Evolutionary conservation across 2,888 invertebrate genomes (phyloP).

Genomic region (Dyspetes luteomarginatus): DNA sequence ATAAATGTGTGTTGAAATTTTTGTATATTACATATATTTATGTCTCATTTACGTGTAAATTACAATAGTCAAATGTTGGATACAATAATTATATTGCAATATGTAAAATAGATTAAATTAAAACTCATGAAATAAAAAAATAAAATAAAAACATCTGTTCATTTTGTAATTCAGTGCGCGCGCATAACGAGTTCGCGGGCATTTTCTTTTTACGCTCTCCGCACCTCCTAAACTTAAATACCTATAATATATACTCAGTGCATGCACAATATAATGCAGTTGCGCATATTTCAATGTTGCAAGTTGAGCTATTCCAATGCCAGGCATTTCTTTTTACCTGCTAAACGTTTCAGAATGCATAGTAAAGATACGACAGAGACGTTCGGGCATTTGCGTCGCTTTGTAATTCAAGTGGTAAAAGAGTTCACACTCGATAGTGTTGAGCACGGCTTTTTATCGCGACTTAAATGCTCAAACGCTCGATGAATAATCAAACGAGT

Average conservation of each 20-base stretch:
- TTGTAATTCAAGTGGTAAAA: slow-evolving; percentile 38
- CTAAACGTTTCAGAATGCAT: neutral
- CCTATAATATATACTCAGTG: neutral
- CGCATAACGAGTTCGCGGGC: too few relatives aligned
- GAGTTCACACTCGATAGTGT: slow-evolving; percentile 14
- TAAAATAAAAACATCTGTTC: too few relatives aligned
- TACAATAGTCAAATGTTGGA: too few relatives aligned
- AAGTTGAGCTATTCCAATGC: slow-evolving; percentile 1
- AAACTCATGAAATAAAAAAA: too few relatives aligned
- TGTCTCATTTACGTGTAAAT: too few relatives aligned
- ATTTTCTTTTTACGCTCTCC: too few relatives aligned
- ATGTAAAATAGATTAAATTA: too few relatives aligned
- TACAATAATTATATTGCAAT: too few relatives aligned
- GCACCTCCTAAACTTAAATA: too few relatives aligned
- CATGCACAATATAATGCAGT: neutral
- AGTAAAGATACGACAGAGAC: slow-evolving; percentile 2
- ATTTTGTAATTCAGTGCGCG: too few relatives aligned
- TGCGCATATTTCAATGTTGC: neutral
- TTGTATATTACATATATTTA: neutral
- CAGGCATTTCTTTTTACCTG: slow-evolving; percentile 6
- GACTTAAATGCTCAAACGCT: slow-evolving; percentile 51
- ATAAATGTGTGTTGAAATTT: neutral
- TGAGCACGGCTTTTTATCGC: slow-evolving; percentile 40
- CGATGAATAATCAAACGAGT: slow-evolving; percentile 48
- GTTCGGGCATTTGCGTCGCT: neutral